These are phyloP conservation scores for Agriotes lineatus DNA, from an alignment of 2,888 invertebrate species.

Conservation along the genomic window DNA sequence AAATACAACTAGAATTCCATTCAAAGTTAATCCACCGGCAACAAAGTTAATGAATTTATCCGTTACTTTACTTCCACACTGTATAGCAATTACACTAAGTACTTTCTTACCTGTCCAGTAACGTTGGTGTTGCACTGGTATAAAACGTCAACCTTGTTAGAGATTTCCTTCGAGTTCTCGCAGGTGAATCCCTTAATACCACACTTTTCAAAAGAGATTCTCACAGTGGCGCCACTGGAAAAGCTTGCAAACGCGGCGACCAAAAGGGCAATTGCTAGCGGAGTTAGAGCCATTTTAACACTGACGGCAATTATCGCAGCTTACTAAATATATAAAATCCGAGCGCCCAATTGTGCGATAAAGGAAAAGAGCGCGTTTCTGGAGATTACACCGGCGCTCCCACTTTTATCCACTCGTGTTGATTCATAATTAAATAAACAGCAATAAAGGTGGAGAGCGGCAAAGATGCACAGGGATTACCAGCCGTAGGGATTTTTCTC, in stretches of 20 bases:
- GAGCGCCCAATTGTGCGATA: neutral
- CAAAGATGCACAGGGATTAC: slow-evolving; percentile 1
- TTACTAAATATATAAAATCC: neutral
- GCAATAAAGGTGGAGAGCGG: slow-evolving; percentile 6
- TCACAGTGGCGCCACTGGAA: neutral
- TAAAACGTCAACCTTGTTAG: slow-evolving; percentile 36
- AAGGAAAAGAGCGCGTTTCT: too few species aligned
- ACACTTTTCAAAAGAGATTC: slow-evolving; percentile 44
- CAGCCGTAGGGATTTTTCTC: neutral
- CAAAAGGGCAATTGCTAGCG: too few species aligned
- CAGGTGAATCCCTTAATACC: slow-evolving; percentile 43
- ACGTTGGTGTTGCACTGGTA: slow-evolving; percentile 21
- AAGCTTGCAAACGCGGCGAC: neutral
- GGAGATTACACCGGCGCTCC: slow-evolving; percentile 1
- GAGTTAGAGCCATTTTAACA: neutral
- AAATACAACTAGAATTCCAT: too few species aligned
- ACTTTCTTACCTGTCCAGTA: slow-evolving; percentile 43
- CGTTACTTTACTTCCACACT: too few species aligned
- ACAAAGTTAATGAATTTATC: too few species aligned
- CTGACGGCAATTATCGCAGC: neutral
- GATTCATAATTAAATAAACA: slow-evolving; percentile 17
- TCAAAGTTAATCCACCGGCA: too few species aligned
- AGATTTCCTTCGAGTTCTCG: slow-evolving; percentile 26
- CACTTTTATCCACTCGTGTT: slow-evolving; percentile 3
- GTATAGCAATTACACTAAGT: too few species aligned